Evolutionary conservation across 2,888 invertebrate species (phyloP), one percentile per base, ranked within the genome.

Genomic region (Patella ulyssiponensis): DNA sequence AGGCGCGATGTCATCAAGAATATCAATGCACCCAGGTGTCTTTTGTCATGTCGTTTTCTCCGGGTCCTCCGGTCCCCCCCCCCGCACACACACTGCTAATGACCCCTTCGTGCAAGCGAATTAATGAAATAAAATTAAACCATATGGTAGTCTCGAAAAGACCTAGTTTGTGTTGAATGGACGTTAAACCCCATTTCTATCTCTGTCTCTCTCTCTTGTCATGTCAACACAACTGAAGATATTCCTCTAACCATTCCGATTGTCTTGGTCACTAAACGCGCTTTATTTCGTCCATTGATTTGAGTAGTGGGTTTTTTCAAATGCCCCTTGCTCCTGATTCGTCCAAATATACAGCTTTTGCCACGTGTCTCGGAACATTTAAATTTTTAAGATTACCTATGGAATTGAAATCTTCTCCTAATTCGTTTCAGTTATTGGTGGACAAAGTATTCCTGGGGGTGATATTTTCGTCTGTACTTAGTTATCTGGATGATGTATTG

Each of bases 221-320:
- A 27, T 27, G 27, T 27, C 27, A 27, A 27, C 27, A 27, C 27
- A 27, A 27, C 27, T 27, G 27, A 27, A 27, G 74, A 76, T 44
- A 12, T 78, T 4, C 74, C 78, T 2, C 76, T 78, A 5, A 74
- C 78, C 23, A 78, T 75, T 72, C 80, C 80, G 15, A 78, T 78
- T 33, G 76, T 80, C 2, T 72, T 78, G 20, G 76, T 80, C 15
- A 69, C 78, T 15, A 80, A 80, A 69, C 64, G 70, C 76, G 79
- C 44, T 82, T 74, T 69, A 79, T 84, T n/a, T 76, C 80, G n/a
- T 77, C 69, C 14, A 53, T 82, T 11, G 81, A 82, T 75, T 33
- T 82, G 64, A 81, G 79, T 71, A 77, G 75, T 9, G 82, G 82
- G 53, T 83, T 82, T 54, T 81, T 80, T 64, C 80, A 77, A 53